Conservation (phyloP, 1,140 invertebrate species). For the Capitella teleta region DNA sequence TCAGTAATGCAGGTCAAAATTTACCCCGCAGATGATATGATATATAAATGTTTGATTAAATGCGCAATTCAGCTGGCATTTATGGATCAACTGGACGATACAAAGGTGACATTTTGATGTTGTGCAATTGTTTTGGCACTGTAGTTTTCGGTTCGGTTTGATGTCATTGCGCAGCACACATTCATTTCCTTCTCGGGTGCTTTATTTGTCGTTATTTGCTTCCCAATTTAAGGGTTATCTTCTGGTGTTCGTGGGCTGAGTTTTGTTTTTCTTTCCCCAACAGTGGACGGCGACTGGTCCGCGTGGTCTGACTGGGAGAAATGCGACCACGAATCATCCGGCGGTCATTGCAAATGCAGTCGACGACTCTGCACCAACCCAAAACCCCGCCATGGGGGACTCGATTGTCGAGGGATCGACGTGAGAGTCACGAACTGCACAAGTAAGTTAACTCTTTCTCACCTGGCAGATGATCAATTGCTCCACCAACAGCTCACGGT, state of each 20-base stretch:
- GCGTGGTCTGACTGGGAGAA: conserved; percentile 44
- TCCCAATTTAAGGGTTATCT: too few species aligned
- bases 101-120: neutral
- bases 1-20: conserved; percentile 9
- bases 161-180: neutral
- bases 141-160: neutral
- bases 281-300: conserved; percentile 57
- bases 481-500: conserved; percentile 20
- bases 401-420: conserved; percentile 25
- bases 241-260: too few species aligned
- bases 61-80: neutral
- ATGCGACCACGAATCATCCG: conserved; percentile 28
- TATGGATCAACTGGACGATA: too few species aligned
- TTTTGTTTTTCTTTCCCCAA: neutral
- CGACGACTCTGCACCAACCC: conserved; percentile 33
- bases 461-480: neutral
- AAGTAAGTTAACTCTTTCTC: conserved; percentile 18
- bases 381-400: conserved; percentile 23
- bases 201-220: neutral
- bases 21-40: neutral
- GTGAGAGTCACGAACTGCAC: conserved; percentile 47
- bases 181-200: neutral
- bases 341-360: conserved; percentile 56
- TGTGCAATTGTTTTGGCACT: neutral
- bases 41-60: neutral